A percentile compares a stretch with the other conserved stretches of the same genome.
Evolutionary conservation across 2,797 vertebrate genomes (phyloP).

Genomic region (Halcyon badia): DNA sequence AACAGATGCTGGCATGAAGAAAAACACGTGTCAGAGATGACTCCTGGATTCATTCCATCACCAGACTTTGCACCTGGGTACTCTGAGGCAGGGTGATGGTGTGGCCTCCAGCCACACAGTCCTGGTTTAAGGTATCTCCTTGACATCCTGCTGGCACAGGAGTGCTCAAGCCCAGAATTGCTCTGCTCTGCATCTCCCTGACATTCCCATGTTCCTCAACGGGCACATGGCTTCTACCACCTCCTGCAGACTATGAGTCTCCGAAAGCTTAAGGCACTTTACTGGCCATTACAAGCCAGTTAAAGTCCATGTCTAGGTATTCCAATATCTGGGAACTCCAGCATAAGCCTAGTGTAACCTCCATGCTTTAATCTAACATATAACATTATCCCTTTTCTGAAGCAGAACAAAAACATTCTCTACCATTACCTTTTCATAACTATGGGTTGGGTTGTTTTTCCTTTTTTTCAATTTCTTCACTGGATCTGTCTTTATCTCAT

Average conservation of each 20-base stretch:
- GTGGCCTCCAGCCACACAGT: not conserved
- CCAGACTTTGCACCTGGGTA: not conserved
- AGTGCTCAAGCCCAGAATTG: not conserved
- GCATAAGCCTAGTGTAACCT: not conserved
- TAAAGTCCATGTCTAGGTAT: not conserved
- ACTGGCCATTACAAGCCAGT: not conserved
- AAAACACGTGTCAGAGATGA: not conserved
- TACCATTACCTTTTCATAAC: not conserved
- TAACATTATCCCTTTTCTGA: not conserved
- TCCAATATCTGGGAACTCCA: not conserved
- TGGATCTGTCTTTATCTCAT: not conserved
- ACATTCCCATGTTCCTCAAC: rapidly evolving
- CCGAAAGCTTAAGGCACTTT: not conserved
- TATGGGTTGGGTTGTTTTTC: not conserved
- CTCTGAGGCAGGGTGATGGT: not conserved
- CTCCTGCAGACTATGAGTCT: not conserved
- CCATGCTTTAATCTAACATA: not conserved
- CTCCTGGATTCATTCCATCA: rapidly evolving
- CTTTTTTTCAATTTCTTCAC: not conserved
- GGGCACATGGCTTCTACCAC: not conserved
- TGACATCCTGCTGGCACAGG: not conserved
- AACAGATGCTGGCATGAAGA: not conserved
- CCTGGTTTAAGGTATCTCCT: not conserved
- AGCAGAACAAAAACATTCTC: not conserved
- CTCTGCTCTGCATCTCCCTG: not conserved